Percentiles rank a stretch among this genome's conserved stretches.
Conservation (phyloP, 2,888 invertebrate genomes). For the Drosophila kanekoi region DNA sequence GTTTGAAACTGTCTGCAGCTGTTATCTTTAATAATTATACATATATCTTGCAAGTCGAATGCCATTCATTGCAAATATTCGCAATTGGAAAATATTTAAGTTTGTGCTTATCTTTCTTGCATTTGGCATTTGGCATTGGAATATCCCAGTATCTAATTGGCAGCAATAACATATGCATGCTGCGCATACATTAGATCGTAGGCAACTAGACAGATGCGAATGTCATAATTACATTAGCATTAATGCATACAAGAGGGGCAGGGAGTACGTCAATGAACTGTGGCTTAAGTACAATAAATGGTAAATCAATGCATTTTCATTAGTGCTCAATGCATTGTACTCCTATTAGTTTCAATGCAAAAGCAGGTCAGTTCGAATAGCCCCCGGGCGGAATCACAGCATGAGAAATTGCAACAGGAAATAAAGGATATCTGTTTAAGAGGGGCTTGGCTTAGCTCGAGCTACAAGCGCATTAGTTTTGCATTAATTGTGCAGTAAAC, state of each 20-base stretch:
- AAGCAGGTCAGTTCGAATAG: slow-evolving; percentile 14
- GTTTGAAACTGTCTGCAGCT: slow-evolving; percentile 13
- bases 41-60: slow-evolving; percentile 14
- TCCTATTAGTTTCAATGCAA: slow-evolving; percentile 25
- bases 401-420: slow-evolving; percentile 53
- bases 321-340: slow-evolving; percentile 41
- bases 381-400: slow-evolving; percentile 9
- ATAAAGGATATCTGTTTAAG: slow-evolving; percentile 37
- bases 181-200: slow-evolving; percentile 38
- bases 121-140: slow-evolving; percentile 13
- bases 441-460: slow-evolving; percentile 18
- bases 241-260: slow-evolving; percentile 39
- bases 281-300: slow-evolving; percentile 45
- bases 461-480: slow-evolving; percentile 57
- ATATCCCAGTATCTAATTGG: slow-evolving; percentile 18
- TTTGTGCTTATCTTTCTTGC: slow-evolving; percentile 9
- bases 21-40: slow-evolving; percentile 38
- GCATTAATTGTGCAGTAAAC: slow-evolving; percentile 67
- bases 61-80: not conserved
- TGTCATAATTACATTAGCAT: slow-evolving; percentile 58
- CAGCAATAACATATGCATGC: slow-evolving; percentile 42
- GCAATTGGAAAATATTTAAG: slow-evolving; percentile 11
- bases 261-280: not conserved
- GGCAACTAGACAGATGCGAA: slow-evolving; percentile 42
- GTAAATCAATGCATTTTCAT: slow-evolving; percentile 60